Base-by-base conservation (phyloP, 1,140 invertebrate genomes). In the Pogonomyrmex californicus region DNA sequence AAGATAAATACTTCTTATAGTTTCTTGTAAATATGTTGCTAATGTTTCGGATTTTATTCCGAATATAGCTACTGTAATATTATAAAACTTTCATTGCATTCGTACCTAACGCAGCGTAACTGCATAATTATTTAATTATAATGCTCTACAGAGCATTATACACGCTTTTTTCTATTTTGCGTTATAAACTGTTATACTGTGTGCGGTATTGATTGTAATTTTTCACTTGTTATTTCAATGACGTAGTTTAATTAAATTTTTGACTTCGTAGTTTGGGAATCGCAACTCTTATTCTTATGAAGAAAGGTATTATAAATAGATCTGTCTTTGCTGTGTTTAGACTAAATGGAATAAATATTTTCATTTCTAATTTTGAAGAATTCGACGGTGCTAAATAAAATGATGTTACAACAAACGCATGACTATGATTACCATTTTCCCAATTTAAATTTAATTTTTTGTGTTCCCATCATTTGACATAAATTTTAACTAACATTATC, bases 1-100 rank as follows among this genome's bases (percentile, higher is more conserved):
- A 36, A 60, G 6, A 23, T 54, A 76, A 76, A 76, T 44, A 76
- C 54, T 58, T 73, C 9, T 73, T 58, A 30, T 58, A 58, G 36
- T 58, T 62, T 63, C 10, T 77, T 30, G 5, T 63, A 10, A 23
- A 73, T 33, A 47, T 62, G 62, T 63, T 62, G 58, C 56, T 47
- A 77, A 77, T 17, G 41, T 77, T 36, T 63, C 41, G 75, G 9
- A 23, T 23, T 65, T 30, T 51, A 78, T 5, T 65, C 10, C 44
- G n/a, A 60, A 63, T 71, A 60, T 30, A 65, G 9, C 41, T 33
- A 17, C 33, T 44, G 10, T 62, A 47, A 77, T 47, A 9, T 63
- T 60, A 1, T 51, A 44, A 65, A 78, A 51, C 23, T 51, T 6
- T 78, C 44, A 2, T 63, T 49, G 41, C 76, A 44, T 17, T n/a